phyloP scores from a whole-genome alignment of 2,888 invertebrate genomes.

The Podotricha telesiphe region DNA sequence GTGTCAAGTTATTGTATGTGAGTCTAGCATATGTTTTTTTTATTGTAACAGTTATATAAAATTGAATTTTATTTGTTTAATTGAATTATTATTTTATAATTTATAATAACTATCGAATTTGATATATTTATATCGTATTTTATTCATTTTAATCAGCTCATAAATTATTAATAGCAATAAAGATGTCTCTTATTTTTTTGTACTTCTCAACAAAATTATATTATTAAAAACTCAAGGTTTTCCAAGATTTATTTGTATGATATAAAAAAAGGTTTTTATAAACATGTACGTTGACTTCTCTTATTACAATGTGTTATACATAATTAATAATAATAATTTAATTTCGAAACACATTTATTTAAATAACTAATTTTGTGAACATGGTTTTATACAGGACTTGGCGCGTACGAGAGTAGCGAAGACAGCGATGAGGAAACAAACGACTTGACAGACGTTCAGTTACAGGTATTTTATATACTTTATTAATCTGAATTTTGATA shows the following conservation, averaged over 20 bases:
- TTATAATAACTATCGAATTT: background rate
- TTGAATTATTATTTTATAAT: background rate
- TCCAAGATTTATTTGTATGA: background rate
- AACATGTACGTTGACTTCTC: background rate
- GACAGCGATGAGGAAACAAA: constrained; percentile 77
- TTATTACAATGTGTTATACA: background rate
- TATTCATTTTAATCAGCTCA: background rate
- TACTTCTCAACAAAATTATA: background rate
- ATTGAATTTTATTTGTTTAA: background rate
- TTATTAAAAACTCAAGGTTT: background rate
- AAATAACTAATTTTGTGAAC: background rate
- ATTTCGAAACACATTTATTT: background rate
- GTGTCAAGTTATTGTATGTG: background rate
- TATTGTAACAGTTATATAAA: background rate
- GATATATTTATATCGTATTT: background rate
- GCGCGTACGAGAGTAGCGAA: constrained; percentile 91
- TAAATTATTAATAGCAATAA: background rate
- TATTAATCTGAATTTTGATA: too few species aligned
- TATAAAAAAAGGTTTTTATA: background rate
- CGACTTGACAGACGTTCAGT: constrained; percentile 87
- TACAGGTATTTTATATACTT: constrained; percentile 80
- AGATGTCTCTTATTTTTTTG: background rate
- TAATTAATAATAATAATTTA: background rate
- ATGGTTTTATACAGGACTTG: constrained; percentile 86
- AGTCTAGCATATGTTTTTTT: background rate